Evolutionary conservation across 1,140 invertebrate genomes (phyloP).

Genomic region (Delia radicum): DNA sequence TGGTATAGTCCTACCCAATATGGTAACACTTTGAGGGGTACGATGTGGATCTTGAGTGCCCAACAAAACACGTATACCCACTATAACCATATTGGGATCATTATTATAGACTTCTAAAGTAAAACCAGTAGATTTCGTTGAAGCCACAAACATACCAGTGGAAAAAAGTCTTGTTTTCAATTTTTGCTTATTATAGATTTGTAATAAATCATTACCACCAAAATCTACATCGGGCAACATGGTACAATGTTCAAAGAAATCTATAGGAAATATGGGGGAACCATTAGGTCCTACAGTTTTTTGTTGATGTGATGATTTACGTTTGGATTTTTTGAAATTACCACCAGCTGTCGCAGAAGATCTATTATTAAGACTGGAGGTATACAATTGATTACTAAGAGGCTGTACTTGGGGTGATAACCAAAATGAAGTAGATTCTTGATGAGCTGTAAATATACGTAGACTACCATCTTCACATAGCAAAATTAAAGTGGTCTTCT

Average conservation of each 20-base stretch:
- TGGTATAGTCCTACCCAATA: conserved; percentile 81
- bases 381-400: conserved; percentile 56
- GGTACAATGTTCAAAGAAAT: conserved; percentile 95
- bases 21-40: conserved; percentile 68
- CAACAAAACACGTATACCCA: conserved; percentile 79
- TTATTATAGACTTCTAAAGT: conserved; percentile 86
- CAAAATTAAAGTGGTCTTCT: conserved; percentile 89
- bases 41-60: conserved; percentile 85
- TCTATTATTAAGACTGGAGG: conserved; percentile 32
- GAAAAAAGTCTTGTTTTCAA: conserved; percentile 91
- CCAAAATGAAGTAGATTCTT: conserved; percentile 79
- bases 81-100: conserved; percentile 80
- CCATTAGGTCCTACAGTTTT: conserved; percentile 43
- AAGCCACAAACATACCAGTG: conserved; percentile 86
- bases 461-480: conserved; percentile 96
- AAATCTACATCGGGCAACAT: conserved; percentile 91
- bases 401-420: conserved; percentile 78
- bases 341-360: conserved; percentile 46
- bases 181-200: conserved; percentile 94
- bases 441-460: conserved; percentile 80
- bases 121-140: conserved; percentile 85
- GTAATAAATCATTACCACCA: conserved; percentile 91
- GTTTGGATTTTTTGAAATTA: conserved; percentile 62
- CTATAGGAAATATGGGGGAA: conserved; percentile 75
- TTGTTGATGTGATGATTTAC: conserved; percentile 60